Base-by-base conservation (phyloP, 1,140 invertebrate genomes). In the Armadillidium nasatum region DNA sequence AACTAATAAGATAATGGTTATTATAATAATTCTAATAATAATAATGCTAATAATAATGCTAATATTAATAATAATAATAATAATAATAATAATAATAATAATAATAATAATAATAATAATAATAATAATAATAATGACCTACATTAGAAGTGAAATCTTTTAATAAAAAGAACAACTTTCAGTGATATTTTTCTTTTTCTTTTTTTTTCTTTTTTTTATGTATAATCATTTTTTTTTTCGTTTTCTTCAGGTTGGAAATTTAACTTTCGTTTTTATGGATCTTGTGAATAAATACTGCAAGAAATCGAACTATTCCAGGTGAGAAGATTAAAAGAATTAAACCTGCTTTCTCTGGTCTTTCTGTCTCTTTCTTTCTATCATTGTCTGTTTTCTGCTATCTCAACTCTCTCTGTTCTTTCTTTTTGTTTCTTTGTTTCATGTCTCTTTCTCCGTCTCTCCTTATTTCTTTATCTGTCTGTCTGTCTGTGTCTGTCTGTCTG, bases 11-110 rank as follows among this genome's bases (percentile, higher is more conserved):
- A 33, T 33, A 33, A 33, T 33, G 6, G 6, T 33, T 3, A 33
- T 33, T 3, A 33, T 33, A 33, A 33, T 33, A 33, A 33, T 33
- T 3, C 1, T 33, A 33, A 33, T 33, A 33, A 33, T 60, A 60
- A 60, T 60, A 60, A 60, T 60, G 7, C 1, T 60, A 33, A 33
- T 3, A 3, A 33, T 33, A 33, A 33, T 33, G 6, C 1, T 33
- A 33, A 33, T 33, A 33, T n/a, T n/a, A n/a, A 60, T 60, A 60
- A 60, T 60, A 60, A 60, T 60, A 60, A 60, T 60, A 33, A 33
- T 3, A 3, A 33, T 33, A 33, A 33, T 33, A 33, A 33, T 33
- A 33, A 33, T 33, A 33, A 33, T 33, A 33, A 33, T 33, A 33
- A 33, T 33, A 33, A 33, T 33, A 33, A 33, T 33, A 33, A 33